Evolutionary conservation across 2,113 vertebrate genomes (phyloP), one percentile per base, ranked within the genome.

Genomic region (Romanogobio albipinnatus): DNA sequence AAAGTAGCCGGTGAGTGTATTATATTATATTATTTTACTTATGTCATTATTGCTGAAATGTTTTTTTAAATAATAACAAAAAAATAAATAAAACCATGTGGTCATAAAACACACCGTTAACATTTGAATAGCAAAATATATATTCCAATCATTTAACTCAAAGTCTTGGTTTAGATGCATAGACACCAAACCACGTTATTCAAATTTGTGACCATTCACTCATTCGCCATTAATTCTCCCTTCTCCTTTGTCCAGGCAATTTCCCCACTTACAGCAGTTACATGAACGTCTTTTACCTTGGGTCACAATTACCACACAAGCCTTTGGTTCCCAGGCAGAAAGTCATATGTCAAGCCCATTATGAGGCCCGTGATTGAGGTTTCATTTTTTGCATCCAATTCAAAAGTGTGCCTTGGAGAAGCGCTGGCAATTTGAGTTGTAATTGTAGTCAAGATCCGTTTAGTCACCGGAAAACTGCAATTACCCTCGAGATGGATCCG

Each of bases 381-480:
- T 79, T 75, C 64, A 22, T 36, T 79, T 58, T 49, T 83, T 79
- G 81, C 68, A 77, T 83, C 75, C 79, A 77, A 43, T 79, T 78
- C 59, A 83, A 73, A 80, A 83, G 61, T 49, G 11, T 77, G 75
- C 66, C 75, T 79, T 26, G 14, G 64, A 79, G 75, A 53, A 58
- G 53, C 43, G 10, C 56, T 22, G 22, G 75, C 66, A 62, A 78
- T 79, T 39, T 83, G 62, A 79, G 51, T 83, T 86, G 75, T 83
- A 83, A 86, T 83, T 86, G 85, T 76, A 83, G 61, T 68, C 81
- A 36, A 59, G 81, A 83, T 86, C 81, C 33, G 53, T 78, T 82
- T 78, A 83, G 81, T 77, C 74, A 86, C 36, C 39, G 47, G 66
- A 76, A 86, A 77, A 83, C 51, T 83, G 81, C 51, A 56, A 78